These are phyloP conservation scores for Drosophila neotestacea DNA, from an alignment of 2,888 invertebrate genomes.

Conservation along the genomic window DNA sequence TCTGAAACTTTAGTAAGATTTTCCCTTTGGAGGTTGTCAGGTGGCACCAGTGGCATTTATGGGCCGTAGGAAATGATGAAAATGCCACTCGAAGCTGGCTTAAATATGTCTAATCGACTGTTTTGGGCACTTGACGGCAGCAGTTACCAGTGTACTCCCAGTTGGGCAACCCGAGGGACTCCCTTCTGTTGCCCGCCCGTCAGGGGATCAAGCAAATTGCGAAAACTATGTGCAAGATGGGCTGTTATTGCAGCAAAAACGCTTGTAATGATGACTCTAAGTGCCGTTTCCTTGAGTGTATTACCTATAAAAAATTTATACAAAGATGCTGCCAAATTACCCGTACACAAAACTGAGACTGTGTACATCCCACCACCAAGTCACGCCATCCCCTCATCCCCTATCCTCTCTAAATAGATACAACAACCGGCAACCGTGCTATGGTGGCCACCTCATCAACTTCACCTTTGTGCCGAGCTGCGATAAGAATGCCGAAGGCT, in stretches of 20 bases:
- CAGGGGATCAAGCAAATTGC: conserved; percentile 84
- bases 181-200: conserved; percentile 43
- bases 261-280: conserved; percentile 86
- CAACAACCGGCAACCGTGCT: conserved; percentile 22
- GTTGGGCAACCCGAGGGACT: conserved; percentile 5
- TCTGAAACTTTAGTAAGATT: conserved; percentile 5
- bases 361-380: conserved; percentile 45
- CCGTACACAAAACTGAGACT: conserved; percentile 49
- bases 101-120: conserved; percentile 76
- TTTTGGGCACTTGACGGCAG: conserved; percentile 72
- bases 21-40: conserved; percentile 30
- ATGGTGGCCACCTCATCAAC: conserved; percentile 50
- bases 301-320: conserved; percentile 85
- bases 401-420: conserved; percentile 41
- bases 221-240: conserved; percentile 85
- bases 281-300: conserved; percentile 85
- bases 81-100: conserved; percentile 56
- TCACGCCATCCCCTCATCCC: conserved; percentile 15
- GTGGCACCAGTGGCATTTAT: conserved; percentile 65
- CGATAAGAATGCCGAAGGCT: conserved; percentile 60
- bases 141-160: conserved; percentile 53
- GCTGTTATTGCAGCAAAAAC: conserved; percentile 85
- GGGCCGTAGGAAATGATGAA: conserved; percentile 69
- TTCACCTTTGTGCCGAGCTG: conserved; percentile 37
- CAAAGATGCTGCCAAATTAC: conserved; percentile 77